Percentiles rank a stretch among this genome's conserved stretches.
Conservation (phyloP, 2,797 vertebrate genomes). For the Denticeps clupeoides region DNA sequence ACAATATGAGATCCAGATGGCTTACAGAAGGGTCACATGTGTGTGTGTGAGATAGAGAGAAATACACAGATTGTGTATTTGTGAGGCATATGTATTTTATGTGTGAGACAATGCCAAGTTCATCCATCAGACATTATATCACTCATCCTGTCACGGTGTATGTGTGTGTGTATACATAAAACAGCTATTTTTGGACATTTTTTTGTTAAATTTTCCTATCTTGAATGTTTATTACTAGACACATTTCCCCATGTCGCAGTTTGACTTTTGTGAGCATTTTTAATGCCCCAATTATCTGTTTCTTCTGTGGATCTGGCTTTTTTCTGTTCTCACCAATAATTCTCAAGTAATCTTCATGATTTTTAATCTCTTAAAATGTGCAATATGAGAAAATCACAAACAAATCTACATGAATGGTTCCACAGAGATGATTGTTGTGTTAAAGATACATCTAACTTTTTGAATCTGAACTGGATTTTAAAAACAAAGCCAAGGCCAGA, state of each 20-base stretch:
- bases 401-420: too few relatives aligned
- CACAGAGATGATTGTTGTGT: too few relatives aligned
- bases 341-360: too few relatives aligned
- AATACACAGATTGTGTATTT: conserved; percentile 7
- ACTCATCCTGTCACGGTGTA: conserved; percentile 15
- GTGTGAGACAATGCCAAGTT: background rate
- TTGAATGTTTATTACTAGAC: conserved; percentile 4
- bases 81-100: background rate
- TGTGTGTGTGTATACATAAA: conserved; percentile 7
- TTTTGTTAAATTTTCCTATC: conserved; percentile 23
- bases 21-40: background rate
- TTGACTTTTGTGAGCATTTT: conserved; percentile 14
- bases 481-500: too few relatives aligned
- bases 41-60: conserved; percentile 4
- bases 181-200: conserved; percentile 1
- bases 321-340: too few relatives aligned
- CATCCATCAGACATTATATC: conserved; percentile 30
- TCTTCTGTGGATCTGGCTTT: too few relatives aligned
- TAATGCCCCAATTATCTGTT: too few relatives aligned
- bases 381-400: too few relatives aligned
- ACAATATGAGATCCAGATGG: too few relatives aligned
- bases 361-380: too few relatives aligned
- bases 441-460: too few relatives aligned
- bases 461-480: too few relatives aligned
- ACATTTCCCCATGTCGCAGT: conserved; percentile 2